Conservation (phyloP, 2,888 invertebrate species). For the Aphidius colemani region DNA sequence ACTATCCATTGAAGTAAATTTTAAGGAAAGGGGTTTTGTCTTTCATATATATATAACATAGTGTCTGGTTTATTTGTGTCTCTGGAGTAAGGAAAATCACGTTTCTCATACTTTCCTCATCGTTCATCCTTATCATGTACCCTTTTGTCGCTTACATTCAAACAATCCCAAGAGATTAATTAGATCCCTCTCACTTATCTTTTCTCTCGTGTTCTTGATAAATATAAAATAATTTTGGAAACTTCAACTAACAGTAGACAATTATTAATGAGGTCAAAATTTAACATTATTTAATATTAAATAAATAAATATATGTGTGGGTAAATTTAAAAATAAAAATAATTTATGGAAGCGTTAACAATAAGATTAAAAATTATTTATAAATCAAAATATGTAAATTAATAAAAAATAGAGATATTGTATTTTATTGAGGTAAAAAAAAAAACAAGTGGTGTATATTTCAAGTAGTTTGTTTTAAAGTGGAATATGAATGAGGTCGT, state of each 20-base stretch:
- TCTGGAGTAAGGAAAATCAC: conserved; percentile 11
- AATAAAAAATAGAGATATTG: not conserved
- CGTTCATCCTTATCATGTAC: conserved; percentile 3
- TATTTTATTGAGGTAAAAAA: not conserved
- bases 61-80: too few relatives aligned
- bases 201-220: not conserved
- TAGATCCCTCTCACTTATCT: conserved; percentile 1
- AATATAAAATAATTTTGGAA: conserved; percentile 13
- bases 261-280: conserved; percentile 12
- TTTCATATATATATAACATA: not conserved
- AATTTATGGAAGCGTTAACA: too few relatives aligned
- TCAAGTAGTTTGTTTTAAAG: too few relatives aligned
- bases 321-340: not conserved
- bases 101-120: conserved; percentile 7
- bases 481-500: conserved; percentile 28
- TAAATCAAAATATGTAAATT: not conserved
- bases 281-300: not conserved
- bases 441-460: not conserved
- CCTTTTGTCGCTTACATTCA: conserved; percentile 23
- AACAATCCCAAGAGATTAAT: conserved; percentile 30
- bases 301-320: not conserved
- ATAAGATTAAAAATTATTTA: not conserved
- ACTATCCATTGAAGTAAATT: too few relatives aligned
- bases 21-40: not conserved
- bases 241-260: conserved; percentile 17